Evolutionary conservation across 2,888 invertebrate genomes (phyloP).

Genomic region (Kryphioiulus occultus): DNA sequence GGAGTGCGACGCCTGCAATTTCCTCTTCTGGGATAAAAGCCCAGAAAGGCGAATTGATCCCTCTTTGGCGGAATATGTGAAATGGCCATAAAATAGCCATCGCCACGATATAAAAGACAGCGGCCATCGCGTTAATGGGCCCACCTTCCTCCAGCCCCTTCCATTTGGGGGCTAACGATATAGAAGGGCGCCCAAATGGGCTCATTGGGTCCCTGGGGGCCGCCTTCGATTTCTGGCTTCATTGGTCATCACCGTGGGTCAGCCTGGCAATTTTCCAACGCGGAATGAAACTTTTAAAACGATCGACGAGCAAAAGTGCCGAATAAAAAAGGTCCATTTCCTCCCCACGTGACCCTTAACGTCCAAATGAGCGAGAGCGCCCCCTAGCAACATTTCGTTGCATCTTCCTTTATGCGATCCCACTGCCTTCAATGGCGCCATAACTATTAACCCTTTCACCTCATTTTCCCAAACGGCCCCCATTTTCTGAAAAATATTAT

Average conservation of each 20-base stretch:
- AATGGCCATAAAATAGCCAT: slow-evolving; percentile 33
- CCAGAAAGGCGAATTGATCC: slow-evolving; percentile 27
- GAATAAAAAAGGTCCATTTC: not conserved
- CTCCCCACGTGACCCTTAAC: not conserved
- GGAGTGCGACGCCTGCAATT: not conserved
- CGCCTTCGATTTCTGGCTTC: slow-evolving; percentile 2
- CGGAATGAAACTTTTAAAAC: not conserved
- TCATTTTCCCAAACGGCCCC: not conserved
- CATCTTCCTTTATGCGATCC: not conserved
- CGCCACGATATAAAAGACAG: slow-evolving; percentile 40
- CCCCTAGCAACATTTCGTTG: not conserved
- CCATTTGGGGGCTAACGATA: slow-evolving; percentile 34
- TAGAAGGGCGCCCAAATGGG: not conserved
- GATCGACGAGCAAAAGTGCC: not conserved
- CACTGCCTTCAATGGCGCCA: not conserved
- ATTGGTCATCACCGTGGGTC: not conserved
- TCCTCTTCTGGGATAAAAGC: not conserved
- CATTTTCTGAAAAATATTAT: slow-evolving; percentile 18
- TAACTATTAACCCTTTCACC: slow-evolving; percentile 40
- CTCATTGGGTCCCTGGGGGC: not conserved
- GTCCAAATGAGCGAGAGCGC: not conserved
- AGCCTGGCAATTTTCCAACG: slow-evolving; percentile 9
- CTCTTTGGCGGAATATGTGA: slow-evolving; percentile 37
- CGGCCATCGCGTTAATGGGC: slow-evolving; percentile 27
- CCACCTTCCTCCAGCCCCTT: not conserved